Evolutionary conservation across 2,113 vertebrate genomes (phyloP).

Genomic region (Glaucidium brasilianum): DNA sequence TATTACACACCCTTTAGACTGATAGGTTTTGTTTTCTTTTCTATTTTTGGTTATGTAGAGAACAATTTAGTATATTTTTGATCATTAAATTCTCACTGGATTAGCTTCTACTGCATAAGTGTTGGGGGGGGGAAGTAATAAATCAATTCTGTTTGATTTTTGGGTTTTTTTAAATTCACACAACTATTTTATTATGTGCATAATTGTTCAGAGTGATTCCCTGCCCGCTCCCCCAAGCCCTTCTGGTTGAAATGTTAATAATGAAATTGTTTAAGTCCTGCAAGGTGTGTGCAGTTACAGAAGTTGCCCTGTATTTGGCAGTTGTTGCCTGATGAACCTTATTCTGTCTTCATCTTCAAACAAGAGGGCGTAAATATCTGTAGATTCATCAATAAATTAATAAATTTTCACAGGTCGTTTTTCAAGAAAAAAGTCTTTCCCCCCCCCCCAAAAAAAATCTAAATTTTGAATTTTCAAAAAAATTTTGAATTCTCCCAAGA

Average conservation of each 20-base stretch:
- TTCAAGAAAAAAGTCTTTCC: neutral
- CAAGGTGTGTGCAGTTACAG: neutral
- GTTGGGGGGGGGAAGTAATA: neutral
- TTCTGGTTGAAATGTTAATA: neutral
- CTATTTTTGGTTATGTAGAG: neutral
- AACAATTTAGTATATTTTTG: neutral
- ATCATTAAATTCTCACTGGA: neutral
- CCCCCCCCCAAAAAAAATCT: too few species aligned
- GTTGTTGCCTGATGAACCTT: too few species aligned
- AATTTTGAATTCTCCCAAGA: neutral
- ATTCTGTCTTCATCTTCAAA: neutral
- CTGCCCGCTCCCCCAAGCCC: neutral
- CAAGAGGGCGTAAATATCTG: neutral
- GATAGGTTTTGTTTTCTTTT: neutral
- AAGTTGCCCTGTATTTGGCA: neutral
- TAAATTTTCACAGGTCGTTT: neutral
- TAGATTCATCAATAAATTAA: neutral
- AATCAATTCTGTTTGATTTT: neutral
- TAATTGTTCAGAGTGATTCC: neutral
- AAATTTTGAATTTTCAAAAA: neutral
- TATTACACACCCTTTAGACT: neutral
- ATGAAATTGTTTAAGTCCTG: too few species aligned
- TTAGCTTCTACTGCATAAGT: neutral
- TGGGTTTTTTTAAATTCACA: neutral
- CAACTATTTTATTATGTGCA: neutral